Evolutionary conservation across 1,140 invertebrate species (phyloP).

Genomic region (Yoshiicerus persimilis): DNA sequence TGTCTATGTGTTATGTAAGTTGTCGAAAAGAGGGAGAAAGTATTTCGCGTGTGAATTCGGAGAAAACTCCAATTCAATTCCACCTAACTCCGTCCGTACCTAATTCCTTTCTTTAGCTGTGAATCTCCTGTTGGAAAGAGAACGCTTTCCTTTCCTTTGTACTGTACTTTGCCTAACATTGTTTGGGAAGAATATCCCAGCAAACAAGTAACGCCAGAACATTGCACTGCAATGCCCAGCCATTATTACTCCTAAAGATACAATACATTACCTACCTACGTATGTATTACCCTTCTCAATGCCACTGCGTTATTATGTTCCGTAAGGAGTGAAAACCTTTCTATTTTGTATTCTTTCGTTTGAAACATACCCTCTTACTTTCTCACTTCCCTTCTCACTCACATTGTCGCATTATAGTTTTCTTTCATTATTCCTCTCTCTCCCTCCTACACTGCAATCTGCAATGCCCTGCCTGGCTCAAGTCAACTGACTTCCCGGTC

Average conservation of each 20-base stretch:
- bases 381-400: conserved; percentile 2
- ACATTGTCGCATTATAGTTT: background rate
- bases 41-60: conserved; percentile 36
- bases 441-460: background rate
- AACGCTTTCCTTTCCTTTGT: background rate
- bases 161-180: background rate
- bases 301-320: background rate
- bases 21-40: conserved; percentile 21
- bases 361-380: background rate
- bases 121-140: background rate
- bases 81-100: background rate
- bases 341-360: background rate
- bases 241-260: background rate
- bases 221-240: background rate
- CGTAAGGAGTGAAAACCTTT: background rate
- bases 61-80: conserved; percentile 26
- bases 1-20: background rate
- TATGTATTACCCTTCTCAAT: background rate
- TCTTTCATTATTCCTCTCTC: background rate
- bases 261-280: too few relatives aligned
- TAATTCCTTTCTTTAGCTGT: background rate
- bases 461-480: too few relatives aligned
- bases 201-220: background rate
- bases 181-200: background rate
- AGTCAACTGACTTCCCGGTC: background rate